Evolutionary conservation across 2,888 invertebrate species (phyloP).

Genomic region (Clunio marinus): DNA sequence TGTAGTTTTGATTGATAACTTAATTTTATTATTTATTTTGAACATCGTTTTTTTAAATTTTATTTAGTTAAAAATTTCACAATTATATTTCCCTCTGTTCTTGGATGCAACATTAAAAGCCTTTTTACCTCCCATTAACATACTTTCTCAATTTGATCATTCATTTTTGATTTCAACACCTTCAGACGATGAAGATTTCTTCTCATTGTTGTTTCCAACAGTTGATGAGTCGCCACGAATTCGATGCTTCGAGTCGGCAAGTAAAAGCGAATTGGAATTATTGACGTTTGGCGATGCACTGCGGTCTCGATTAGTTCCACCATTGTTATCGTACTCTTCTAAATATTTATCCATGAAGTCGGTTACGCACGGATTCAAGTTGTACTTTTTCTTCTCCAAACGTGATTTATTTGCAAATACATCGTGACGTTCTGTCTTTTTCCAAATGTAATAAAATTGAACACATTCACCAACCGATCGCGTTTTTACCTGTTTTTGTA

Average conservation of each 20-base stretch:
- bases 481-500: constrained; percentile 66
- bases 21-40: too few relatives aligned
- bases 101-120: too few relatives aligned
- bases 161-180: constrained; percentile 12
- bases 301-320: constrained; percentile 22
- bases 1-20: too few relatives aligned
- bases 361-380: constrained; percentile 85
- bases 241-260: background rate
- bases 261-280: constrained; percentile 23
- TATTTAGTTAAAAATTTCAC: too few relatives aligned
- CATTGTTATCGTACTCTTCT: constrained; percentile 24
- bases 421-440: constrained; percentile 96
- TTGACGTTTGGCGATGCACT: constrained; percentile 20
- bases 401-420: constrained; percentile 77
- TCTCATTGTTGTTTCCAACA: constrained; percentile 20
- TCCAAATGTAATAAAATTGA: constrained; percentile 96
- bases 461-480: constrained; percentile 94
- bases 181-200: background rate
- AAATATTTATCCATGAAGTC: constrained; percentile 74
- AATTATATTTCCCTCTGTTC: too few relatives aligned
- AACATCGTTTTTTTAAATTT: background rate
- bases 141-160: background rate
- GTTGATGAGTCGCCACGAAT: background rate
- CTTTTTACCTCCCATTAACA: background rate
- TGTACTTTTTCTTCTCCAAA: constrained; percentile 88